These are phyloP conservation scores for Aleiodes alternator DNA, from an alignment of 2,888 invertebrate genomes.

Conservation along the genomic window DNA sequence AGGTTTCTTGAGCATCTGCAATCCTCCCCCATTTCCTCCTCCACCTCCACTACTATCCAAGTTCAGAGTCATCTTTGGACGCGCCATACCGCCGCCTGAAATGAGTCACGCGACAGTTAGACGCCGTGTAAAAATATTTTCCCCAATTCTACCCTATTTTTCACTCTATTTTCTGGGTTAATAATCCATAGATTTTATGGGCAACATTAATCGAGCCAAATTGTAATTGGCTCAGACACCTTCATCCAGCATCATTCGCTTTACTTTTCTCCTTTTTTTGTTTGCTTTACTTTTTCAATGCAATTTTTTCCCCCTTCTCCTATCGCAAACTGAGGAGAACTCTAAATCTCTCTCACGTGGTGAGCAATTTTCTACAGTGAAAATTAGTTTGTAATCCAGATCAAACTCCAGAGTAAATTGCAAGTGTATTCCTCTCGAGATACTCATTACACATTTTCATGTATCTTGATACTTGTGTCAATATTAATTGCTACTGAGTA, in stretches of 20 bases:
- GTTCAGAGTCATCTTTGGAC: constrained; percentile 86
- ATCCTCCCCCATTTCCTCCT: constrained; percentile 64
- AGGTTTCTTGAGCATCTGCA: constrained; percentile 71
- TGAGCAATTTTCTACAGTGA: background rate
- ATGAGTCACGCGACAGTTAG: constrained; percentile 70
- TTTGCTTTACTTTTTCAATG: background rate
- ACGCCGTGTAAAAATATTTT: constrained; percentile 59
- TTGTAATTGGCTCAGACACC: constrained; percentile 20
- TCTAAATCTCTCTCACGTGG: background rate
- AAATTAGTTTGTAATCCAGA: constrained; percentile 9
- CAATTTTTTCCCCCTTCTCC: background rate
- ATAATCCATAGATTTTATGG: constrained; percentile 50
- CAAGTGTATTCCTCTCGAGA: background rate
- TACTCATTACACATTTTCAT: too few relatives aligned
- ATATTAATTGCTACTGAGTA: too few relatives aligned
- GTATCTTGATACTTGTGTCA: too few relatives aligned
- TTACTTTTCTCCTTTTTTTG: background rate
- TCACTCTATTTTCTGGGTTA: constrained; percentile 8
- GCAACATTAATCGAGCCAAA: constrained; percentile 44
- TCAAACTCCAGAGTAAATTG: background rate
- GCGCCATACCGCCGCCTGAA: constrained; percentile 73
- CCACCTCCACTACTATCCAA: constrained; percentile 78
- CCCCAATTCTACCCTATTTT: constrained; percentile 17
- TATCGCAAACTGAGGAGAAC: background rate
- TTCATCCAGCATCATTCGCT: background rate